Evolutionary conservation across 2,113 vertebrate genomes (phyloP), one percentile per base, ranked within the genome.

Genomic region (Ellobius talpinus): DNA sequence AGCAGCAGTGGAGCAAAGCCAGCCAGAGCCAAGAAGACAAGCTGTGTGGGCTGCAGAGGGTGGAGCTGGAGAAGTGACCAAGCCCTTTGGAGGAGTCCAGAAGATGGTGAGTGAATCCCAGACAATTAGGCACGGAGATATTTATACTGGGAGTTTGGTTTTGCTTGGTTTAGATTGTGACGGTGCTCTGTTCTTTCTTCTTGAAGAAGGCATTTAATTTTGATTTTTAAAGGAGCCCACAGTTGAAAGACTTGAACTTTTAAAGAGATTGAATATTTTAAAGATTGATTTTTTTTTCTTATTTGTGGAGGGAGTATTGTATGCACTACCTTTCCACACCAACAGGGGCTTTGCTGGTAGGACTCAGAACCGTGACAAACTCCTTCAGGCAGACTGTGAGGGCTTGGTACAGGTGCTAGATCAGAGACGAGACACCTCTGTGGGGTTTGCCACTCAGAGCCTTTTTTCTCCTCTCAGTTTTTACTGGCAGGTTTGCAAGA

Each of bases 311-410:
- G 70, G 23, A 52, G 55, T 0, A 58, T 50, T 17, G 77, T 55
- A 45, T 16, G 12, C 21, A 66, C 65, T 17, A 16, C 50, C 70
- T 50, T 55, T 79, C 94, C 0, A 26, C 4, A 76, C 16, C 33
- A 76, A 93, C 7, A 58, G 2, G 21, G 29, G 77, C 82, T 97
- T 97, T 96, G 96, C 90, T 95, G 86, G 63, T 14, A 19, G 42
- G 36, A 58, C 36, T 5, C 23, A 47, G 86, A 81, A 68, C 78
- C 21, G 6, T 36, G 31, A 77, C 70, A 68, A 36, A 86, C 82
- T n/a, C 68, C 26, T 70, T 72, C 77, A 70, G 58, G 97, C 85
- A 66, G 70, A 68, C 8, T 26, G 0, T 11, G 33, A 81, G 63
- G 76, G 10, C 42, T 13, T 58, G 9, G 26, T 36, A 63, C 61